These are phyloP conservation scores for Rousettus leschenaultii DNA, from an alignment of 2,113 vertebrate genomes.

Conservation along the genomic window DNA sequence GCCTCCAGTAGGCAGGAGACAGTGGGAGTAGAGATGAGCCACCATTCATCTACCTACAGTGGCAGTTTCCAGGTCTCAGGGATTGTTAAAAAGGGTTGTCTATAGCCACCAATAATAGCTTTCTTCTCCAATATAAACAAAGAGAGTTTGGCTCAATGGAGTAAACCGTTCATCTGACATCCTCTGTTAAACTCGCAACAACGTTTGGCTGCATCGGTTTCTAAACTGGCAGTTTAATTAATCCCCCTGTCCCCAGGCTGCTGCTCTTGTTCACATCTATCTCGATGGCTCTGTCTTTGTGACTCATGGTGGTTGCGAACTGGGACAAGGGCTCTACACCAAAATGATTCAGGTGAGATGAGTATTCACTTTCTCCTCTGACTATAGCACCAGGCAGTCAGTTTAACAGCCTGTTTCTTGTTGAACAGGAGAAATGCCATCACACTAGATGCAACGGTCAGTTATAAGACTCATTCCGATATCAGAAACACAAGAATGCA, in stretches of 20 bases:
- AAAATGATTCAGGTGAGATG: constrained; percentile 87
- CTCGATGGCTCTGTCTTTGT: constrained; percentile 89
- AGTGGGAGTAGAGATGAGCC: too few relatives aligned
- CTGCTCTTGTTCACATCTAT: constrained; percentile 89
- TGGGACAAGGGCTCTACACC: constrained; percentile 91
- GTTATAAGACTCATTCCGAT: neutral
- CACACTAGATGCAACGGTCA: neutral
- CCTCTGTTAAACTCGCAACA: neutral
- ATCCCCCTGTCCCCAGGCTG: constrained; percentile 76
- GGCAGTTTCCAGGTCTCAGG: neutral
- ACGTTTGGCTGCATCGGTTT: rapidly evolving
- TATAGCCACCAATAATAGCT: neutral
- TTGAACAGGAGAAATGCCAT: neutral
- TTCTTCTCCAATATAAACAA: neutral
- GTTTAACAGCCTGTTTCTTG: neutral
- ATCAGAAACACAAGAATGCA: neutral
- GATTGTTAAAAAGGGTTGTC: neutral
- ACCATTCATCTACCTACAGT: neutral
- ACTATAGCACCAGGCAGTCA: rapidly evolving
- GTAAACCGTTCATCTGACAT: neutral
- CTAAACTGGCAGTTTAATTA: neutral
- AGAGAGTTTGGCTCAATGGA: neutral
- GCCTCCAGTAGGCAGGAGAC: neutral
- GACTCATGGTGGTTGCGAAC: constrained; percentile 86
- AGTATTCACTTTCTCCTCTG: neutral